Base-by-base conservation (phyloP, 2,797 vertebrate species). In the Glossophaga mutica region DNA sequence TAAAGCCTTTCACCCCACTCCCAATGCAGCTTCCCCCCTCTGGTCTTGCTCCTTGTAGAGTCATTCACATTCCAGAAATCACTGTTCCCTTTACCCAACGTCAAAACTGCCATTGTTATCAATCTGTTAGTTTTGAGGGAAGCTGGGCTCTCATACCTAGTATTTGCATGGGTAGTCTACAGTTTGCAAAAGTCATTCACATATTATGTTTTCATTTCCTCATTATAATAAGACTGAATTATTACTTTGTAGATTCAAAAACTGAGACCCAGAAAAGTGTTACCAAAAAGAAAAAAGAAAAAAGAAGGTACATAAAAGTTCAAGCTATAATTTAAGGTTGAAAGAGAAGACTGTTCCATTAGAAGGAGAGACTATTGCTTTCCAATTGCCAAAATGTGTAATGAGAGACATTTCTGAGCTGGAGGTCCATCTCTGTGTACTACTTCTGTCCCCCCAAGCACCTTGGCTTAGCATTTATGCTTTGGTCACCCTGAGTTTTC, bases 241-340 rank as follows among this genome's bases (percentile, higher is more conserved):
- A 79, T 70, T 65, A 86, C 76, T 95, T 62, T 93, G 67, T 71
- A 84, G 39, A 81, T 76, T 87, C 24, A 90, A 96, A 97, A 93
- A 67, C 34, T 81, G 39, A 93, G 39, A 65, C 32, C 44, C 29
- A 77, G 46, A 5, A 89, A 95, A 83, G 10, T 67, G 50, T 83
- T 71, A 88, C 6, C 32, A 62, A 62, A 92, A 77, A 95, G 15
- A 39, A 22, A 67, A 6, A 21, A 67, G 34, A 18, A 48, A 74
- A 4, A 77, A 44, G 26, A 50, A 83, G 24, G n/a, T n/a, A 71
- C 39, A 50, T 68, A 92, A 70, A 91, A 94, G 78, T 39, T 73
- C 55, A 94, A 93, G 12, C 24, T 89, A 73, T 57, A 78, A 50
- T 46, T 95, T 55, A 93, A 65, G 50, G 89, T 65, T 74, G 86